Base-by-base conservation (phyloP, 2,113 vertebrate species). In the Ifrita kowaldi region DNA sequence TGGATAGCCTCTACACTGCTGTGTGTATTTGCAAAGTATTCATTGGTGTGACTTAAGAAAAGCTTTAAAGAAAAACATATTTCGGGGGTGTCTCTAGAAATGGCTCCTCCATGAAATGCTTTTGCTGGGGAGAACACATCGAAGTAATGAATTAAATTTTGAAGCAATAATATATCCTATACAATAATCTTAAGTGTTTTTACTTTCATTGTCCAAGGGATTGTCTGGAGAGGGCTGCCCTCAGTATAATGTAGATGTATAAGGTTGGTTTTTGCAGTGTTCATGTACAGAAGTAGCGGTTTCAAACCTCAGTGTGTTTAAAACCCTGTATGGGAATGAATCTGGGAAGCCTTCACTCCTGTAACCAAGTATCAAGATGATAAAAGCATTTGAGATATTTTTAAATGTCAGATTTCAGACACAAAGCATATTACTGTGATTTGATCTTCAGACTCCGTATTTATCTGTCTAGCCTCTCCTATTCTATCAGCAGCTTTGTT, bases 331-430 rank as follows among this genome's bases (percentile, higher is more conserved):
- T 59, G 17, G 55, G 50, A 88, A 84, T 32, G 35, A 55, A 84
- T 87, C 32, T 89, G 77, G 28, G 37, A 89, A 84, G 44, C 53
- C 91, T 87, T 92, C 35, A 22, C 46, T 75, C 14, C 46, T 41
- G 41, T 76, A 71, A 78, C 74, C 37, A 52, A 60, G 52, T 28
- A 82, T 13, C 24, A 47, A 41, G 47, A 56, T 84, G 89, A 95
- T 87, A 87, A 90, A 90, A 95, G 44, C 56, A 44, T 93, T 52
- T 68, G 80, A 93, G 89, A 24, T 81, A 67, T 80, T 93, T 92
- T 93, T 83, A 93, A 95, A 95, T 84, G 90, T 90, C 93, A 91
- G 24, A 74, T 90, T 92, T 95, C 92, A 92, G 91, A 84, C 80
- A 63, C 59, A 77, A 81, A 92, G 57, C 2, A 1, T 89, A 87